These are phyloP conservation scores for Liolophura sinensis DNA, from an alignment of 1,140 invertebrate genomes.

Conservation along the genomic window DNA sequence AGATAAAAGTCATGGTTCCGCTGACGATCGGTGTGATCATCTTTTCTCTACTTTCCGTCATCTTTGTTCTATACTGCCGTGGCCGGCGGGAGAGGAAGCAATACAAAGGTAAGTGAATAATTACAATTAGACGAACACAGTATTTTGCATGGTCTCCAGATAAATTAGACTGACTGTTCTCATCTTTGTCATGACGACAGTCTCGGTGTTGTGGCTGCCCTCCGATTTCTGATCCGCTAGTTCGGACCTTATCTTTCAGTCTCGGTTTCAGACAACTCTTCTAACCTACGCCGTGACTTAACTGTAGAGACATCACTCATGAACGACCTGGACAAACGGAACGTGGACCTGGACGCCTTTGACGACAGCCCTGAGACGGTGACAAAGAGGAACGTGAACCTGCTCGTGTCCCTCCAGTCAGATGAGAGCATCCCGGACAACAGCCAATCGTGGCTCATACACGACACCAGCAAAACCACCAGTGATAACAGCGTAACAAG, in stretches of 20 bases:
- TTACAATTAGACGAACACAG: not conserved
- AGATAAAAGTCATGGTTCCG: slow-evolving; percentile 92
- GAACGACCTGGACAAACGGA: slow-evolving; percentile 56
- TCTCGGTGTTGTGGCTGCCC: not conserved
- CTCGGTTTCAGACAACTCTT: slow-evolving; percentile 35
- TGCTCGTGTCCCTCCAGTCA: slow-evolving; percentile 38
- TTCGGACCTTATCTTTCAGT: not conserved
- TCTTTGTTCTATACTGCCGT: slow-evolving; percentile 65
- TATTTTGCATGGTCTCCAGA: not conserved
- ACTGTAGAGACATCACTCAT: slow-evolving; percentile 55
- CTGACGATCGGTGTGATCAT: slow-evolving; percentile 81
- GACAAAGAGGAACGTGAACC: slow-evolving; percentile 43
- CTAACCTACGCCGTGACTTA: slow-evolving; percentile 50
- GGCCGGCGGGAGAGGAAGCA: slow-evolving; percentile 36
- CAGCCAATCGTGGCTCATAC: slow-evolving; percentile 37
- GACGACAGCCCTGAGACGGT: slow-evolving; percentile 29
- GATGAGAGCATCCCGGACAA: slow-evolving; percentile 46
- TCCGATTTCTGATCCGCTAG: not conserved
- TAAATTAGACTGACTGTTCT: not conserved
- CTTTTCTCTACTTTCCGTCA: slow-evolving; percentile 87
- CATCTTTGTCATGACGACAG: not conserved
- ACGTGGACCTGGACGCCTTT: slow-evolving; percentile 36
- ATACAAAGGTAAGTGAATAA: slow-evolving; percentile 43
- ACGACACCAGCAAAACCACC: slow-evolving; percentile 39
- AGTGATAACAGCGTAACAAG: slow-evolving; percentile 44